A percentile compares a stretch with the other conserved stretches of the same genome.
Evolutionary conservation across 2,113 vertebrate genomes (phyloP).

Genomic region (Electrona antarctica): DNA sequence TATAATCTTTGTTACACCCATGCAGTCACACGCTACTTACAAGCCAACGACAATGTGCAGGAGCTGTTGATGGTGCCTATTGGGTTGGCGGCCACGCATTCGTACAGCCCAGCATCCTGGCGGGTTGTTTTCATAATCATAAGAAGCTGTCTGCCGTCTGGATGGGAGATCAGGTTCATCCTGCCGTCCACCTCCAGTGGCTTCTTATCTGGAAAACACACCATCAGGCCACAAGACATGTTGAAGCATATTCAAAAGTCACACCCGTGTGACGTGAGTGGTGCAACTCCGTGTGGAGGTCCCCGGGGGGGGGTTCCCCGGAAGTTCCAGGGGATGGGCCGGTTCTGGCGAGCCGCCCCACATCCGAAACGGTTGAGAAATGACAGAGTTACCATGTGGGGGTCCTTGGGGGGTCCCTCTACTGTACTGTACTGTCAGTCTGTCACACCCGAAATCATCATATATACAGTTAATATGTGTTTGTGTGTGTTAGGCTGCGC

Average conservation of each 20-base stretch:
- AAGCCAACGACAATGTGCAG: slow-evolving; percentile 88
- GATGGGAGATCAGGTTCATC: slow-evolving; percentile 83
- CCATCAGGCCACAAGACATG: background rate
- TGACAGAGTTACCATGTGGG: too few species aligned
- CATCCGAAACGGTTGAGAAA: too few species aligned
- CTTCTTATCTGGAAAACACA: slow-evolving; percentile 82
- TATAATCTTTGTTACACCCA: background rate
- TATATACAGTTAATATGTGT: too few species aligned
- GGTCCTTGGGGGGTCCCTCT: too few species aligned
- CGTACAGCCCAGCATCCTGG: slow-evolving; percentile 87
- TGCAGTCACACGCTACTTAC: slow-evolving; percentile 75
- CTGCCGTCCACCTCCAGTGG: slow-evolving; percentile 77
- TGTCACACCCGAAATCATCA: too few species aligned
- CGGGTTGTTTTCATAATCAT: slow-evolving; percentile 82
- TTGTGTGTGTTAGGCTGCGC: too few species aligned
- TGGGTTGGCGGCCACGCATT: slow-evolving; percentile 88
- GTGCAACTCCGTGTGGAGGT: too few species aligned
- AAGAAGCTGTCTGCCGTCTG: slow-evolving; percentile 91
- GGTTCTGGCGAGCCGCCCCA: too few species aligned
- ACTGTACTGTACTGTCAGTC: too few species aligned
- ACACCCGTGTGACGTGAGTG: background rate
- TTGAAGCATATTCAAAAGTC: background rate
- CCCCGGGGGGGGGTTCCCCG: too few species aligned
- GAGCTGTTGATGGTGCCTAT: slow-evolving; percentile 89
- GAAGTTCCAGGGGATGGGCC: too few species aligned